Conservation (phyloP, 2,888 invertebrate genomes). For the Amphipoea lucens region DNA sequence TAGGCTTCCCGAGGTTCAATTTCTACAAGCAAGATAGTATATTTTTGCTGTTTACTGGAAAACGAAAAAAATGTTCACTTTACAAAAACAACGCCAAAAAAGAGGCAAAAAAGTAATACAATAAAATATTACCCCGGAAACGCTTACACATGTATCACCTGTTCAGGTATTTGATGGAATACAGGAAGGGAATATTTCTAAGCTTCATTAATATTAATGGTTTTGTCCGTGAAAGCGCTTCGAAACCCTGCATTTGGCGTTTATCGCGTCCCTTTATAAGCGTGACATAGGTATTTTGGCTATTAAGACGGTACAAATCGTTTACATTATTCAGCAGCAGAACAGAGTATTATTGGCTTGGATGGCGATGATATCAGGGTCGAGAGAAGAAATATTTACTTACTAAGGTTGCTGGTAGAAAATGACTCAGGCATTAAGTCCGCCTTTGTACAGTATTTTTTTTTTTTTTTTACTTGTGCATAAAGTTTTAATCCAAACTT, state of each 20-base stretch:
- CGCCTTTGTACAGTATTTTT: too few relatives aligned
- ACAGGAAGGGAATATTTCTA: slow-evolving; percentile 52
- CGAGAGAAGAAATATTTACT: not conserved
- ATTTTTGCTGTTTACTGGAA: not conserved
- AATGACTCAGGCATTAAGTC: too few relatives aligned
- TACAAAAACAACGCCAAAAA: not conserved
- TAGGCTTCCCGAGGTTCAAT: not conserved
- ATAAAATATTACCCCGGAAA: slow-evolving; percentile 16
- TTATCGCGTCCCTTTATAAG: slow-evolving; percentile 64
- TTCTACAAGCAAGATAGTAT: not conserved
- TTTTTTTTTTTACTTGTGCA: too few relatives aligned
- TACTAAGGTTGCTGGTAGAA: too few relatives aligned
- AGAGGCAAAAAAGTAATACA: not conserved
- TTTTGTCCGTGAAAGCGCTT: slow-evolving; percentile 56
- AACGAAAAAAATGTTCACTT: not conserved
- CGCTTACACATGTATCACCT: slow-evolving; percentile 20
- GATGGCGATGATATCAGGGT: slow-evolving; percentile 1
- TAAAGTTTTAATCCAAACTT: too few relatives aligned
- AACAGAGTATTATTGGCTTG: slow-evolving; percentile 43
- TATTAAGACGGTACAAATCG: slow-evolving; percentile 61
- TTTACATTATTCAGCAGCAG: slow-evolving; percentile 63
- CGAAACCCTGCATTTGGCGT: slow-evolving; percentile 55
- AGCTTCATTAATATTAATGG: slow-evolving; percentile 66
- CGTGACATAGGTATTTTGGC: slow-evolving; percentile 61
- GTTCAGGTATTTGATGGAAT: slow-evolving; percentile 52